Evolutionary conservation across 2,113 vertebrate species (phyloP).

Genomic region (Phalacrocorax pelagicus): DNA sequence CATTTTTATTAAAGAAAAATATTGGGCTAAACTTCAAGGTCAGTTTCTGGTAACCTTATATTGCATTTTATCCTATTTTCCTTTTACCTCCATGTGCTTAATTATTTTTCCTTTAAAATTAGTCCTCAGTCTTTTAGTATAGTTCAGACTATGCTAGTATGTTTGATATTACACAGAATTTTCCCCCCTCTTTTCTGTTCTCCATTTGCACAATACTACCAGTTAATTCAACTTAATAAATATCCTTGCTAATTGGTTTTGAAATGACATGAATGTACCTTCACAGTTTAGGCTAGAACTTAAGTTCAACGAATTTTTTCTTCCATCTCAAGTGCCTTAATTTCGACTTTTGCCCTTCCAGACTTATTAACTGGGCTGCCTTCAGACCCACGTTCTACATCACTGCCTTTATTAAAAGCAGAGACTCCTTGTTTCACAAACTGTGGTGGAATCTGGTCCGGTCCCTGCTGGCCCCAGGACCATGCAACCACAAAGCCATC

Average conservation of each 20-base stretch:
- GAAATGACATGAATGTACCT: not conserved
- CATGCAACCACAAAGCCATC: not conserved
- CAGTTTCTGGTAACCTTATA: conserved; percentile 34
- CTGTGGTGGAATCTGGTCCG: not conserved
- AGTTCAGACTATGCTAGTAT: not conserved
- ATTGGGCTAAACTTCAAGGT: conserved; percentile 50
- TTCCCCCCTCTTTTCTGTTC: not conserved
- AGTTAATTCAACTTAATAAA: not conserved
- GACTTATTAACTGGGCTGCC: not conserved
- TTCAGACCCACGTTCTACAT: not conserved
- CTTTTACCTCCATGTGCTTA: conserved; percentile 11
- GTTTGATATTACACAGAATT: not conserved
- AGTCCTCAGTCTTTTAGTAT: not conserved
- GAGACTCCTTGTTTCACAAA: not conserved
- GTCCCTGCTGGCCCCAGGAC: not conserved
- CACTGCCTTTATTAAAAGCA: not conserved
- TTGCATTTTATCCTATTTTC: conserved; percentile 42
- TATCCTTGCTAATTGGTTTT: not conserved
- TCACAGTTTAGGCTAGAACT: not conserved
- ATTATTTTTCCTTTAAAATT: conserved; percentile 54
- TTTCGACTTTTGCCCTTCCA: not conserved
- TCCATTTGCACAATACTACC: not conserved
- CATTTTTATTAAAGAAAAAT: conserved; percentile 69
- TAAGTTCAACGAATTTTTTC: not conserved
- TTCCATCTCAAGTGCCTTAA: not conserved